These are phyloP conservation scores for Coturnix japonica DNA, from an alignment of 2,113 vertebrate species.

Conservation along the genomic window DNA sequence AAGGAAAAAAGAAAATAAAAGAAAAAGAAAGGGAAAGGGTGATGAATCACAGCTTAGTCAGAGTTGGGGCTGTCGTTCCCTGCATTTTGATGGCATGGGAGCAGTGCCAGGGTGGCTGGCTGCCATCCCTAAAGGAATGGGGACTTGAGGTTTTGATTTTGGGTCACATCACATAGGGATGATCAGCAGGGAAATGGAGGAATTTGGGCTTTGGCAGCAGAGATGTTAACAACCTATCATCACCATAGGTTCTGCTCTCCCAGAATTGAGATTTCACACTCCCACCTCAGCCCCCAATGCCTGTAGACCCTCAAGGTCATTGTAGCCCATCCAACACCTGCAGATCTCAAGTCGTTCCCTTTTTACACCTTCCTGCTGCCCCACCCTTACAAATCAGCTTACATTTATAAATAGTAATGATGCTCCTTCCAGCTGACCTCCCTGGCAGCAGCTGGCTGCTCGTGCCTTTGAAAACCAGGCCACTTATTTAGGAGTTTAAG, in stretches of 20 bases:
- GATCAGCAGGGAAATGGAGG: not conserved
- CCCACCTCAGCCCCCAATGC: rapidly evolving
- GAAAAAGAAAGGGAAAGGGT: not conserved
- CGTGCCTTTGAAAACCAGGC: slow-evolving; percentile 52
- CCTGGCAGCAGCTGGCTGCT: slow-evolving; percentile 37
- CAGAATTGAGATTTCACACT: rapidly evolving
- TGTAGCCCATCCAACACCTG: not conserved
- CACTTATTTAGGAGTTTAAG: slow-evolving; percentile 28
- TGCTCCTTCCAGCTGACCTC: slow-evolving; percentile 56
- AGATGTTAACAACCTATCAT: not conserved
- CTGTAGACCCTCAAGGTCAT: rapidly evolving
- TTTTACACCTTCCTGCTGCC: not conserved
- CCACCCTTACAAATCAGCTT: not conserved
- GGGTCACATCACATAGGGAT: not conserved
- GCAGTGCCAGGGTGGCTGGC: not conserved
- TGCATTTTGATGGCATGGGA: not conserved
- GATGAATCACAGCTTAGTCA: slow-evolving; percentile 49
- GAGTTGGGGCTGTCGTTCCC: not conserved
- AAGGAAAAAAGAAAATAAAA: not conserved
- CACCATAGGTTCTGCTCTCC: rapidly evolving
- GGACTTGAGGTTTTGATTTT: not conserved
- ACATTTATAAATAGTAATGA: slow-evolving; percentile 22
- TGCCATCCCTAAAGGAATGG: not conserved
- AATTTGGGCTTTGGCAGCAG: rapidly evolving
- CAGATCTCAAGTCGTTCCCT: not conserved